Evolutionary conservation across 2,797 vertebrate species (phyloP).

Genomic region (Mormyrus proboscirostris): DNA sequence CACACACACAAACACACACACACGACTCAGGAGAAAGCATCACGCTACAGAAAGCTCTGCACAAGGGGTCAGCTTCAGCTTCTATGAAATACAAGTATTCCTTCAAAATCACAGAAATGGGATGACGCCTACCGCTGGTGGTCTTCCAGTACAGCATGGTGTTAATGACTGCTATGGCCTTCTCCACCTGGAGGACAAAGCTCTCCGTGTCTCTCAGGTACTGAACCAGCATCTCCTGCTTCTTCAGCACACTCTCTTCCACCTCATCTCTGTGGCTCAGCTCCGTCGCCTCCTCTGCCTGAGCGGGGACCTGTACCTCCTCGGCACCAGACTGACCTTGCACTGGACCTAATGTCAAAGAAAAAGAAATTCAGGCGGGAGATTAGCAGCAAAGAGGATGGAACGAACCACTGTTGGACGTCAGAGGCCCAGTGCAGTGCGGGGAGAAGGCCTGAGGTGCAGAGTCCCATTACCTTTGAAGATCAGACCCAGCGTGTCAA

Average conservation of each 20-base stretch:
- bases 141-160: slow-evolving; percentile 86
- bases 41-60: background rate
- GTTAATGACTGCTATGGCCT: slow-evolving; percentile 77
- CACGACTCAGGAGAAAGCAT: background rate
- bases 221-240: slow-evolving; percentile 92
- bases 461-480: slow-evolving; percentile 70
- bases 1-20: background rate
- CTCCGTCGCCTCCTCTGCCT: slow-evolving; percentile 45
- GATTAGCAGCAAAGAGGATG: background rate
- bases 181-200: slow-evolving; percentile 82
- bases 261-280: slow-evolving; percentile 28
- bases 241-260: slow-evolving; percentile 65
- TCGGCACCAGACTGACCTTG: slow-evolving; percentile 44
- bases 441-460: background rate
- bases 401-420: background rate
- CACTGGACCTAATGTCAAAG: slow-evolving; percentile 52
- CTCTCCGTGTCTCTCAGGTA: slow-evolving; percentile 83
- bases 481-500: slow-evolving; percentile 68
- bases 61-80: background rate
- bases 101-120: background rate
- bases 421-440: background rate
- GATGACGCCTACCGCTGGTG: slow-evolving; percentile 64
- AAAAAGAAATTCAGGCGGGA: background rate
- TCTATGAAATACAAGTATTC: background rate
- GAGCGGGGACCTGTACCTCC: slow-evolving; percentile 47